Base-by-base conservation (phyloP, 1,140 invertebrate species). In the Sminthurinus signatus region DNA sequence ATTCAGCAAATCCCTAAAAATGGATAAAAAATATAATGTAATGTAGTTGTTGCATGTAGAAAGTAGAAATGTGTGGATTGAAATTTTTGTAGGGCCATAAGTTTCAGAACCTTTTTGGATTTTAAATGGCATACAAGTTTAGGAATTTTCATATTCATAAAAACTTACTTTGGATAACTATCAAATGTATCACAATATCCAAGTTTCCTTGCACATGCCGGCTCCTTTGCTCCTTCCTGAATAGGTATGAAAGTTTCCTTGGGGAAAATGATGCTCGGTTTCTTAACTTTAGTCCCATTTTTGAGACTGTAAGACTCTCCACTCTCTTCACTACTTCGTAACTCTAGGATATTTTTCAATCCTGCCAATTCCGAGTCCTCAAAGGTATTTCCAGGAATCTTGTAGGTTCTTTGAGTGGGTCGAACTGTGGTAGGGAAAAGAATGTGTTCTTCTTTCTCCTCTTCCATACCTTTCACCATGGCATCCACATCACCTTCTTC, bases 1-100 rank as follows among this genome's bases (percentile, higher is more conserved):
- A 31, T 69, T 65, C 5, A 72, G 31, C 2, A 62, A 27, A 5
- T 66, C 59, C 39, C 70, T 72, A 25, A 15, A 64, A 61, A 19
- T 12, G 50, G 42, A 29, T 32, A 46, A 29, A 29, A 23, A 32
- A 32, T 27, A 15, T 23, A 2, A 19, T 46, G 23, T 23, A 29
- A 8, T n/a, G n/a, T n/a, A n/a, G n/a, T n/a, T n/a, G n/a, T n/a
- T n/a, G n/a, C n/a, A n/a, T n/a, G n/a, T n/a, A n/a, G n/a, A n/a
- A n/a, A n/a, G n/a, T n/a, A n/a, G n/a, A n/a, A n/a, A n/a, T n/a
- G n/a, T n/a, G n/a, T n/a, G n/a, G n/a, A n/a, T n/a, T n/a, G n/a
- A n/a, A n/a, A n/a, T n/a, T n/a, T n/a, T n/a, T n/a, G n/a, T n/a
- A n/a, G n/a, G n/a, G n/a, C n/a, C n/a, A n/a, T n/a, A n/a, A n/a